A percentile compares a stretch with the other conserved stretches of the same genome.
Evolutionary conservation across 2,113 vertebrate genomes (phyloP).

Genomic region (Gadus macrocephalus): DNA sequence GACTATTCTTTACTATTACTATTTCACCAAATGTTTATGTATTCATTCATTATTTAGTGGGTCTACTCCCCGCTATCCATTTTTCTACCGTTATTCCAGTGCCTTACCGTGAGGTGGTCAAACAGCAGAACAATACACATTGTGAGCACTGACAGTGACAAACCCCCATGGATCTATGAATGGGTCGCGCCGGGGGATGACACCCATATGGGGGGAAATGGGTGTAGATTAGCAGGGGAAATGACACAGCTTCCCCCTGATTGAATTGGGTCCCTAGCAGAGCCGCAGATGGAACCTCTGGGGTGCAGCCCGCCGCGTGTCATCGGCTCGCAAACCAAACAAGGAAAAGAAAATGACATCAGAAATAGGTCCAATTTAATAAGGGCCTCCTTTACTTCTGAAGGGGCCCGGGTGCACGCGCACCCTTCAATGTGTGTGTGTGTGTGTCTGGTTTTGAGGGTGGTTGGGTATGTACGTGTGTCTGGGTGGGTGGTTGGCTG

Average conservation of each 20-base stretch:
- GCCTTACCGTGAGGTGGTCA: conserved; percentile 38
- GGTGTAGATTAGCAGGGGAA: conserved; percentile 60
- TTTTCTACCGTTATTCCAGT: conserved; percentile 20
- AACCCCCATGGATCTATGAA: conserved; percentile 47
- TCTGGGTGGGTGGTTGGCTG: no score
- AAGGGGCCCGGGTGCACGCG: conserved; percentile 4
- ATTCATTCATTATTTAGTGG: not conserved
- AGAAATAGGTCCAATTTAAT: not conserved
- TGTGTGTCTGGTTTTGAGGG: no score
- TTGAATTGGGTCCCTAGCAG: conserved; percentile 41
- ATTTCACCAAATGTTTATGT: no score
- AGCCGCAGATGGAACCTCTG: conserved; percentile 10
- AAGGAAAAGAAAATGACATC: conserved; percentile 8
- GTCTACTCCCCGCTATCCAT: not conserved
- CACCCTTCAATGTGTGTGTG: conserved; percentile 2
- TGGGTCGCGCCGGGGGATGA: conserved; percentile 50
- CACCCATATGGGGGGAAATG: conserved; percentile 51
- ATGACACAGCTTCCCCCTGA: conserved; percentile 56
- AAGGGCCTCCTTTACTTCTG: conserved; percentile 21
- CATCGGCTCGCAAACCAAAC: conserved; percentile 8
- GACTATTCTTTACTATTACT: no score
- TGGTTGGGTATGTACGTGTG: no score
- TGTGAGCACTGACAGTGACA: conserved; percentile 56
- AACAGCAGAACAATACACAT: conserved; percentile 61
- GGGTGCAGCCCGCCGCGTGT: conserved; percentile 8